Percentiles rank a stretch among this genome's conserved stretches.
Evolutionary conservation across 2,888 invertebrate genomes (phyloP).

Genomic region (Rhamphomyia laevipes): DNA sequence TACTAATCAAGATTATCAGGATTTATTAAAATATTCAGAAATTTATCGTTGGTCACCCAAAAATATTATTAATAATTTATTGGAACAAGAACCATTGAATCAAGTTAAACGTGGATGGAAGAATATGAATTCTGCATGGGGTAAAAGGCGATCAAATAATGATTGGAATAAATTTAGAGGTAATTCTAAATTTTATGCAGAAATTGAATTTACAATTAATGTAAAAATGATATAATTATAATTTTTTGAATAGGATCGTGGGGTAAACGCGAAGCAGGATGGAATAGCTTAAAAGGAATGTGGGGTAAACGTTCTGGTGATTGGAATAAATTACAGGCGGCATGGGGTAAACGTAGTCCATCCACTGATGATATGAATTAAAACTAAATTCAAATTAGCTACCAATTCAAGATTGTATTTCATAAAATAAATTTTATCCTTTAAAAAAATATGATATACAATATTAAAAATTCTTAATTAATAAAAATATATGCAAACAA

Average conservation of each 20-base stretch:
- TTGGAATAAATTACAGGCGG: slow-evolving; percentile 35
- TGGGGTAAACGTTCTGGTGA: slow-evolving; percentile 56
- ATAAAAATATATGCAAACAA: no score
- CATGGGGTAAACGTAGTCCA: slow-evolving; percentile 34
- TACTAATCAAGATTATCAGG: background rate
- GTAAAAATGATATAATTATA: background rate
- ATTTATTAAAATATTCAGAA: slow-evolving; percentile 1
- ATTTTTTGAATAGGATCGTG: slow-evolving; percentile 46
- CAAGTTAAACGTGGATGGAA: slow-evolving; percentile 56
- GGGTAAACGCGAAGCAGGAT: slow-evolving; percentile 67
- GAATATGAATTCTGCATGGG: slow-evolving; percentile 61
- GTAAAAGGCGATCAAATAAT: slow-evolving; percentile 49
- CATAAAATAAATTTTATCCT: no score
- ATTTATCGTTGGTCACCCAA: background rate
- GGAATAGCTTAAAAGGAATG: slow-evolving; percentile 67
- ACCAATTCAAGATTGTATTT: no score
- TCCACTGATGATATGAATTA: no score
- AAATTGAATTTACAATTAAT: slow-evolving; percentile 6
- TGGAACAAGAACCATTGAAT: slow-evolving; percentile 12
- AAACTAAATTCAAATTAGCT: no score
- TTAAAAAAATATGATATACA: no score
- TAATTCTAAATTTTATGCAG: slow-evolving; percentile 17
- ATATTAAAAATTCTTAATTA: no score
- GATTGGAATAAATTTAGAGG: slow-evolving; percentile 48
- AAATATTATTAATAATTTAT: background rate